Conservation (phyloP, 1,140 invertebrate species). For the Eueides isabella region DNA sequence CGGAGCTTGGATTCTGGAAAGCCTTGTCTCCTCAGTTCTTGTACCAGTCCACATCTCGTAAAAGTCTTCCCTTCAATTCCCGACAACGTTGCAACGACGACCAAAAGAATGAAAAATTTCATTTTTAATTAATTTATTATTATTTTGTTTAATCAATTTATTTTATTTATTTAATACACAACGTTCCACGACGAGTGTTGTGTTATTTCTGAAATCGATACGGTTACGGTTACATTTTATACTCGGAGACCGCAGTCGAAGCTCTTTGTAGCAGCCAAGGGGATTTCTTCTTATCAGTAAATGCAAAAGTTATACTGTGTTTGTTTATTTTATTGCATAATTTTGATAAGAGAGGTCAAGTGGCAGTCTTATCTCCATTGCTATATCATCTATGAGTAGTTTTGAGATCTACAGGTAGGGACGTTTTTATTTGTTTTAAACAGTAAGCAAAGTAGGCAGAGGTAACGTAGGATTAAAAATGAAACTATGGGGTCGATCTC, state of each 20-base stretch:
- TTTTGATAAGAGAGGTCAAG: slow-evolving; percentile 11
- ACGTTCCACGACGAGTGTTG: neutral
- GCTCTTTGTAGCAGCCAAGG: neutral
- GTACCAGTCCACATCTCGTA: slow-evolving; percentile 51
- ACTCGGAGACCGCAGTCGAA: neutral
- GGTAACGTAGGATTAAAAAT: neutral
- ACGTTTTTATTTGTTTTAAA: neutral
- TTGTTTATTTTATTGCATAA: neutral
- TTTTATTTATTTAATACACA: neutral
- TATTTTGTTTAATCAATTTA: neutral
- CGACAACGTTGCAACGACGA: slow-evolving; percentile 36
- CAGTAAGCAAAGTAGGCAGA: neutral
- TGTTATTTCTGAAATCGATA: neutral
- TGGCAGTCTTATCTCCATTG: neutral
- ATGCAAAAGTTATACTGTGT: neutral
- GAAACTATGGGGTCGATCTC: too few species aligned
- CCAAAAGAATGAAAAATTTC: slow-evolving; percentile 32
- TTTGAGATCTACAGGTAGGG: too few species aligned
- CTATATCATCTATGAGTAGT: too few species aligned
- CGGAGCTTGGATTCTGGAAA: slow-evolving; percentile 57
- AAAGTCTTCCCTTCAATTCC: slow-evolving; percentile 47
- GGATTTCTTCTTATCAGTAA: neutral
- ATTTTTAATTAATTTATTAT: slow-evolving; percentile 1
- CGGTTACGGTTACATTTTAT: neutral
- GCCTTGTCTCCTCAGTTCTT: slow-evolving; percentile 53